phyloP scores from a whole-genome alignment of 2,888 invertebrate genomes.

The Hybos culiciformis region DNA sequence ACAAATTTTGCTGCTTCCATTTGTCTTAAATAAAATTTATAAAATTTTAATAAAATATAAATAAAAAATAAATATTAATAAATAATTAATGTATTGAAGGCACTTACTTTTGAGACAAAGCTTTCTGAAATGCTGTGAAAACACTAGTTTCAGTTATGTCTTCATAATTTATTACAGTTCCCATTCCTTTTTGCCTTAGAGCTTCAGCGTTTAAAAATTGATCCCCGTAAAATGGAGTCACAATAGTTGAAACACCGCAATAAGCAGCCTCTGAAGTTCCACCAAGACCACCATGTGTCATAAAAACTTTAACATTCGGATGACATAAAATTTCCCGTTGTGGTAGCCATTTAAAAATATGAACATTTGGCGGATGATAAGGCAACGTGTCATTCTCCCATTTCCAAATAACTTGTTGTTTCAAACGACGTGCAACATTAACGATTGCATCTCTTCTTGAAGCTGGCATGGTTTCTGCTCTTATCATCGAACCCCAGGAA shows the following conservation, averaged over 20 bases:
- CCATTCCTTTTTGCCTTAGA: conserved; percentile 39
- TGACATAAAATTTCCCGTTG: conserved; percentile 40
- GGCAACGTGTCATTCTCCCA: conserved; percentile 35
- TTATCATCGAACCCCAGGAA: conserved; percentile 54
- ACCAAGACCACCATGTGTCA: conserved; percentile 37
- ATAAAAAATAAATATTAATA: neutral
- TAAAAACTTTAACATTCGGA: conserved; percentile 35
- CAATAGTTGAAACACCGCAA: conserved; percentile 36
- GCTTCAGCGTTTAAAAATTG: conserved; percentile 41
- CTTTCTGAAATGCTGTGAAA: conserved; percentile 32
- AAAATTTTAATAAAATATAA: neutral
- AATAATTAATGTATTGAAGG: too few relatives aligned
- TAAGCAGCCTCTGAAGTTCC: conserved; percentile 36
- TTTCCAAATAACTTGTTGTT: conserved; percentile 40
- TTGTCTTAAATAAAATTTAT: conserved; percentile 15
- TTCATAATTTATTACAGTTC: conserved; percentile 36
- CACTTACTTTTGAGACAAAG: conserved; percentile 23
- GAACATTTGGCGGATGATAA: conserved; percentile 35
- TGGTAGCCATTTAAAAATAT: conserved; percentile 40
- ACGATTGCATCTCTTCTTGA: conserved; percentile 41
- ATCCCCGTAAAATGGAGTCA: conserved; percentile 36
- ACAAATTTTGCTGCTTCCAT: conserved; percentile 36
- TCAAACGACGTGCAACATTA: conserved; percentile 34
- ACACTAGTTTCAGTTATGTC: conserved; percentile 38
- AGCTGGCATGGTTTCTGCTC: conserved; percentile 41